Conservation (phyloP, 2,113 vertebrate species). For the Rhinoderma darwinii region DNA sequence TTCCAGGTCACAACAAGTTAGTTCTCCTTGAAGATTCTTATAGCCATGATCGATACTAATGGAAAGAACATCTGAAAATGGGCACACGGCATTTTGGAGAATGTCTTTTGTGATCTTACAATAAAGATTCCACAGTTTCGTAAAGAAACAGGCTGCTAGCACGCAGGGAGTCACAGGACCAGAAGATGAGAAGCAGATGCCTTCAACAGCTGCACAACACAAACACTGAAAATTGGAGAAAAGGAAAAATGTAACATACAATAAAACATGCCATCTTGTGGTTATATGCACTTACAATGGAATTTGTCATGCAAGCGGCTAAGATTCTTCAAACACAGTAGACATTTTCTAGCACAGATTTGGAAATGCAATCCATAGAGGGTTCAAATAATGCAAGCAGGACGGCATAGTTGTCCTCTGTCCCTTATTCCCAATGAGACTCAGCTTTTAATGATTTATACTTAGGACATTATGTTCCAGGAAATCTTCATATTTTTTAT, state of each 20-base stretch:
- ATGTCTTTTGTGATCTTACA: background rate
- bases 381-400: background rate
- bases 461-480: background rate
- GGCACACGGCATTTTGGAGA: background rate
- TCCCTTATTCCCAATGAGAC: background rate
- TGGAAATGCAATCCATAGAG: background rate
- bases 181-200: slow-evolving; percentile 56
- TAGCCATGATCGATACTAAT: background rate
- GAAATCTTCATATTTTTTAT: background rate
- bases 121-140: slow-evolving; percentile 26
- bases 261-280: slow-evolving; percentile 18
- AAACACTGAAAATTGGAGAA: slow-evolving; percentile 36
- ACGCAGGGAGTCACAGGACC: slow-evolving; percentile 34
- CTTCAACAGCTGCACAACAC: slow-evolving; percentile 47
- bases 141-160: slow-evolving; percentile 30
- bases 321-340: background rate
- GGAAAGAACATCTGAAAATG: slow-evolving; percentile 23
- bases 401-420: background rate
- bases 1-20: background rate
- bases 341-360: background rate
- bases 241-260: slow-evolving; percentile 18
- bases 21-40: background rate
- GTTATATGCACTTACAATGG: slow-evolving; percentile 10
- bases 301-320: slow-evolving; percentile 11
- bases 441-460: background rate